Evolutionary conservation across 2,797 vertebrate genomes (phyloP), one percentile per base, ranked within the genome.

Genomic region (Acestrorhynchus altus): DNA sequence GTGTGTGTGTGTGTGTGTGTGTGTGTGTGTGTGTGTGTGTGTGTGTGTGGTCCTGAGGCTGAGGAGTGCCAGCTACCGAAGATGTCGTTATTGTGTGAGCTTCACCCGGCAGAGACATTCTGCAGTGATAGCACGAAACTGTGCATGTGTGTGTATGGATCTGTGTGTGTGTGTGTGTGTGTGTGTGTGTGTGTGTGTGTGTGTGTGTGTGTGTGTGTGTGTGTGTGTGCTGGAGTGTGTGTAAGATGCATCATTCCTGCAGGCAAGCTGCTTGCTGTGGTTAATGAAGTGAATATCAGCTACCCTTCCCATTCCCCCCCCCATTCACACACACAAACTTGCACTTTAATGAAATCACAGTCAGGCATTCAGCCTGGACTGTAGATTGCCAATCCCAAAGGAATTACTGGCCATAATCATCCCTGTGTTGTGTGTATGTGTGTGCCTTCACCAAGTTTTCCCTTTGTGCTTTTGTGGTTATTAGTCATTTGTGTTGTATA

Each of bases 261-360:
- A 77, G 44, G 76, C 78, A 77, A 44, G 74, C 77, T 73, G 76
- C 70, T 31, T 40, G 4, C 77, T 84, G 75, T 76, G 79, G 79
- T 87, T 80, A 84, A 75, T 84, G 46, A 56, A 80, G 28, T 28
- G 65, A 49, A 69, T 70, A 18, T 13, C 61, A 81, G 57, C 70
- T 77, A 8, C 24, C 42, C 39, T 65, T 46, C 76, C 59, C 67
- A 31, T 52, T 76, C 44, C 10, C 76, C 0, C 64, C 9, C 42
- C 8, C 64, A 24, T 65, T 78, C 35, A 40, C 46, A 59, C 52
- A 74, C 60, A 61, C 66, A 22, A 3, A 39, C 47, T 15, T 42
- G 39, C 47, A 54, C 64, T 69, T 10, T 13, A 74, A 54, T 54
- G 61, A 60, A 83, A 65, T 66, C 60, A 22, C 44, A 52, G 61